Percentiles rank a stretch among this genome's conserved stretches.
phyloP scores from a whole-genome alignment of 1,140 invertebrate species.

The Apis dorsata region DNA sequence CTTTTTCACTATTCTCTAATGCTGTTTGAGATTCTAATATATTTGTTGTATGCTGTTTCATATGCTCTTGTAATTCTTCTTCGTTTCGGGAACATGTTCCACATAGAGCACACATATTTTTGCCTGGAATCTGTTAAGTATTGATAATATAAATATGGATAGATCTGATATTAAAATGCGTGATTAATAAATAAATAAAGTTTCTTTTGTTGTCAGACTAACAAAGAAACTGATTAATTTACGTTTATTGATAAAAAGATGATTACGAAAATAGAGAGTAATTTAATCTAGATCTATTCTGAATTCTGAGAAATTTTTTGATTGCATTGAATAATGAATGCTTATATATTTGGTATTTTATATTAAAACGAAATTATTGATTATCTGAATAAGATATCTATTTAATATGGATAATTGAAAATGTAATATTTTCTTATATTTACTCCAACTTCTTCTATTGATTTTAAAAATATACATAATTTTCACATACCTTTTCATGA shows the following conservation, averaged over 20 bases:
- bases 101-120: conserved; percentile 64
- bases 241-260: background rate
- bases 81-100: conserved; percentile 55
- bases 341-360: background rate
- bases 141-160: no score
- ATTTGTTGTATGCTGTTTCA: conserved; percentile 70
- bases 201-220: background rate
- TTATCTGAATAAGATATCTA: no score
- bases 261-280: background rate
- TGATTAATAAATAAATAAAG: background rate
- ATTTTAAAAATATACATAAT: background rate
- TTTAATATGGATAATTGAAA: no score
- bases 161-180: conserved; percentile 23
- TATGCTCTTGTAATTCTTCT: conserved; percentile 65
- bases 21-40: conserved; percentile 53
- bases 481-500: conserved; percentile 71
- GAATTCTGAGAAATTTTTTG: background rate
- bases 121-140: conserved; percentile 44
- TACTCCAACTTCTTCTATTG: no score
- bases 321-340: background rate
- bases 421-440: no score
- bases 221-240: background rate
- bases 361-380: no score
- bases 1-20: conserved; percentile 38
- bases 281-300: background rate